Evolutionary conservation across 2,888 invertebrate genomes (phyloP).

Genomic region (Xanthia togata): DNA sequence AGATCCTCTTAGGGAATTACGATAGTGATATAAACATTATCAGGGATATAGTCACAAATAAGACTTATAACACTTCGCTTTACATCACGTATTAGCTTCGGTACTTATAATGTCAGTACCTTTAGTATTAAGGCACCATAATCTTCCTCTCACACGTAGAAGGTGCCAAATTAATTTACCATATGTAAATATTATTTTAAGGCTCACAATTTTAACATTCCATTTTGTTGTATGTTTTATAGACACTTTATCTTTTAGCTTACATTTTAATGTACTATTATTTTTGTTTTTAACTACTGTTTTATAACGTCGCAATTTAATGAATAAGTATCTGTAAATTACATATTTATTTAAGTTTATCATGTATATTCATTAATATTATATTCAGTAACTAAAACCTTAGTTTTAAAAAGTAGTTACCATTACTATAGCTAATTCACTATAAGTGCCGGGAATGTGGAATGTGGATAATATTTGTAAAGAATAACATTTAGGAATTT

Average conservation of each 20-base stretch:
- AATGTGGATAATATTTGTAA: constrained; percentile 78
- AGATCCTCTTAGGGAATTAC: constrained; percentile 36
- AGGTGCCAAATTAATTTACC: constrained; percentile 71
- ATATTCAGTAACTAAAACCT: constrained; percentile 60
- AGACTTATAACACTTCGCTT: constrained; percentile 68
- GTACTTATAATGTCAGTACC: constrained; percentile 63
- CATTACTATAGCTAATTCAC: constrained; percentile 69
- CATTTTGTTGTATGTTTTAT: constrained; percentile 57
- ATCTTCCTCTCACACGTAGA: constrained; percentile 62
- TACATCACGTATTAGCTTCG: constrained; percentile 65
- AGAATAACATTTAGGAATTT: constrained; percentile 49
- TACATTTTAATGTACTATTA: constrained; percentile 10
- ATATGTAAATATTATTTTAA: constrained; percentile 71
- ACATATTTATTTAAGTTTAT: constrained; percentile 51
- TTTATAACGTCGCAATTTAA: constrained; percentile 18
- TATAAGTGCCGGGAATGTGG: constrained; percentile 88
- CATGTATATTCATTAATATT: constrained; percentile 50
- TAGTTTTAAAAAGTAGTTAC: constrained; percentile 76
- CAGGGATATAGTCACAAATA: constrained; percentile 68
- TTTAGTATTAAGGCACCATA: constrained; percentile 67
- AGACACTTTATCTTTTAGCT: constrained; percentile 36
- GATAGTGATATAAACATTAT: constrained; percentile 57
- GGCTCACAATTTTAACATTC: constrained; percentile 67
- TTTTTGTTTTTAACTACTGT: constrained; percentile 17
- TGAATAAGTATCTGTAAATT: constrained; percentile 41